Evolutionary conservation across 2,113 vertebrate species (phyloP).

Genomic region (Lycocorax pyrrhopterus): DNA sequence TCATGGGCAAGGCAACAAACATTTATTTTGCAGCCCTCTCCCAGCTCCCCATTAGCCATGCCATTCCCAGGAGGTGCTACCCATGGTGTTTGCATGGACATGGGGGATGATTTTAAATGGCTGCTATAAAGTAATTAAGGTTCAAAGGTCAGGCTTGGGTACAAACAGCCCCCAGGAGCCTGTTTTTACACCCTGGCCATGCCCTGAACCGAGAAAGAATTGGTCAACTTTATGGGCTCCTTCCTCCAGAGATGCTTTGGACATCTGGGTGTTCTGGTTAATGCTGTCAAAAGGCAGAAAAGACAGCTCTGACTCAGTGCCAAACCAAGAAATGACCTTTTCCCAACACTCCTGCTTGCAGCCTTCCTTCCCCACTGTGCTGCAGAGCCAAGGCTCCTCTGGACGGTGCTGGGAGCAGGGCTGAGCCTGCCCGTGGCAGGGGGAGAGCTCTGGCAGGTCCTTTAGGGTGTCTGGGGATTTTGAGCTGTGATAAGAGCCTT

Average conservation of each 20-base stretch:
- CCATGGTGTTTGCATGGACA: neutral
- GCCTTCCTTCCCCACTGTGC: neutral
- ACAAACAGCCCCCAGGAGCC: neutral
- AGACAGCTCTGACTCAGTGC: neutral
- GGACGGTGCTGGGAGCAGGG: fast-evolving
- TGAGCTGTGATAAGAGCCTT: neutral
- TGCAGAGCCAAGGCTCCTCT: neutral
- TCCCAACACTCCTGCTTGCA: neutral
- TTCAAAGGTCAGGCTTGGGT: neutral
- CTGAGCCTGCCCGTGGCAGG: neutral
- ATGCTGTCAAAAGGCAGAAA: neutral
- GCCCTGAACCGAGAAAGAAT: neutral
- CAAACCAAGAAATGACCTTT: neutral
- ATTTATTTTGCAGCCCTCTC: neutral
- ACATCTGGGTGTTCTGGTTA: neutral
- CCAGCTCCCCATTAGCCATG: neutral
- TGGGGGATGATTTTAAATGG: neutral
- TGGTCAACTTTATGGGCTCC: neutral
- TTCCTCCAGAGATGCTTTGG: neutral
- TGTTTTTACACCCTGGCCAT: neutral
- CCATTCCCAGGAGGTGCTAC: neutral
- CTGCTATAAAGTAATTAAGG: constrained; percentile 1
- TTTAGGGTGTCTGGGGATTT: neutral
- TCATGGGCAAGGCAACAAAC: neutral
- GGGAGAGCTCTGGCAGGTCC: neutral